Base-by-base conservation (phyloP, 2,888 invertebrate genomes). In the Bursaphelenchus okinawaensis region DNA sequence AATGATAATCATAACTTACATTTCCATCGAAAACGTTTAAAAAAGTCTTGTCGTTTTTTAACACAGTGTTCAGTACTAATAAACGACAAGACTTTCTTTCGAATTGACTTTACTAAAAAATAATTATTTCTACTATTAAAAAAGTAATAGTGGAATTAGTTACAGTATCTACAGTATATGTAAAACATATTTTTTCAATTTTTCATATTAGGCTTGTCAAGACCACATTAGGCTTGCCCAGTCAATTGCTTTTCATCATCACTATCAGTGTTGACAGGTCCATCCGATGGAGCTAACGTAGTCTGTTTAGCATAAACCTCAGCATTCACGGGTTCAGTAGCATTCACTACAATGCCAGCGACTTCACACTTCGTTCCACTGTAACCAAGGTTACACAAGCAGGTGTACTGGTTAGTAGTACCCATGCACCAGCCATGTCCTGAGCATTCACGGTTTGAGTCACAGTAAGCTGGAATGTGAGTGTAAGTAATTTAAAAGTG, bases 401-500 rank as follows among this genome's bases (percentile, higher is more conserved):
- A 79, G 8, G 75, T 74, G 60, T 77, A 64, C 4, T 65, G 59
- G 6, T 67, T 69, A 8, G 71, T 69, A 1, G 78, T 77, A 19
- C 79, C 79, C 26, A 79, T 62, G 59, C 79, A 79, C 28, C 76
- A 23, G 26, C 79, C 79, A 27, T 74, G 74, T 6, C 79, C 79
- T 54, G 78, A 77, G 59, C 79, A 79, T 52, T 79, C 78, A n/a
- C 75, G 72, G 7, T 68, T 68, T 12, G 75, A 71, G 57, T 79
- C 79, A 23, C 79, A 79, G 12, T 71, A 67, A 2, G 75, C 78
- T 79, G 67, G 63, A 75, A 68, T 3, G n/a, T n/a, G n/a, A n/a
- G n/a, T n/a, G n/a, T n/a, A n/a, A n/a, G n/a, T n/a, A n/a, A n/a
- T n/a, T n/a, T n/a, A n/a, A n/a, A n/a, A n/a, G n/a, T n/a, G n/a